Base-by-base conservation (phyloP, 1,140 invertebrate species). In the Nasonia vitripennis region DNA sequence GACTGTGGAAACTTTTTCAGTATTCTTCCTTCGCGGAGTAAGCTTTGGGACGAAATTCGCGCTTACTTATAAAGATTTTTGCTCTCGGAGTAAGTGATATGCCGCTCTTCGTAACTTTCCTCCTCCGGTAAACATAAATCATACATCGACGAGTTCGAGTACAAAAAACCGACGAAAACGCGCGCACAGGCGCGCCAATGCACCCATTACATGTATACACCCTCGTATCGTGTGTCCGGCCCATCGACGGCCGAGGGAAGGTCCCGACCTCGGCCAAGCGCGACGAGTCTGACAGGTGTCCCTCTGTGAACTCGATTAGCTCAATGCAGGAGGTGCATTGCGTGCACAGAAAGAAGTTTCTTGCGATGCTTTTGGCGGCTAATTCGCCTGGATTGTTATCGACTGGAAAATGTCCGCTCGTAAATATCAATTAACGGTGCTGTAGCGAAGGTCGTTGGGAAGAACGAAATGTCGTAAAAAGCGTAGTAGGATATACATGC, bases 211-310 rank as follows among this genome's bases (percentile, higher is more conserved):
- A 0, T 62, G 55, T 17, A 51, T 55, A 55, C 51, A 55, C 51
- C 12, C 17, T 14, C 51, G 5, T 10, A 55, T 20, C 12, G 12
- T 3, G 12, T 20, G 17, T 55, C 14, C 51, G 51, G 51, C 17
- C 51, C 12, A 70, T 27, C 20, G 68, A 31, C n/a, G 34, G 3
- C 2, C 20, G 68, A 34, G 23, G 67, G 34, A 23, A 20, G 37
- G 78, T 81, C 23, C 62, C 80, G 23, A 27, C 70, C 45, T 81
- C 23, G 23, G 10, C 23, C 27, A 73, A 73, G 14, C 41, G 34
- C 7, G 45, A 81, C 80, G 14, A 6, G 41, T 23, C 45, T 81
- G 68, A 74, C 80, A 81, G 70, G 45, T 81, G 80, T 73, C 70
- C 17, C 45, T 51, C 55, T 81, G 41, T 45, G 41, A 7, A 45